Conservation (phyloP, 92 coral and sea anemone genomes). For the Siderastrea siderea region DNA sequence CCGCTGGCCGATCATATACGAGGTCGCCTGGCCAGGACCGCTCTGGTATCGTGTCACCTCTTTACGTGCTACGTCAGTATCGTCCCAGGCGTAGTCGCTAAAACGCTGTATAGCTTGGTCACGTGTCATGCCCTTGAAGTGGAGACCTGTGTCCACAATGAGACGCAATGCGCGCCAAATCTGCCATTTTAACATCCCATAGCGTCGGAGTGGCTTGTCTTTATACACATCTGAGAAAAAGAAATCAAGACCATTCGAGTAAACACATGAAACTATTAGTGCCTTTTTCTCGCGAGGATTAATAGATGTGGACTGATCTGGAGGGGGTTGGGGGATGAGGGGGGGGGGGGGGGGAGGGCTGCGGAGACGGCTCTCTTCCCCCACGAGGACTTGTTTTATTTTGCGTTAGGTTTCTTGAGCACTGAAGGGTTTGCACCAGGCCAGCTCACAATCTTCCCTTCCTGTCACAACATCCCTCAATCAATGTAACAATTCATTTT, state of each 20-base stretch:
- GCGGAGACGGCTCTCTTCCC: too few species aligned
- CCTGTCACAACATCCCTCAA: too few species aligned
- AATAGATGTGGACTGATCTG: too few species aligned
- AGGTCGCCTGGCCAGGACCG: constrained; percentile 97
- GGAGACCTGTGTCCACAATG: constrained; percentile 95
- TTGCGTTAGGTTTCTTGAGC: background rate
- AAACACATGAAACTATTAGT: too few species aligned
- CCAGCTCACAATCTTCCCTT: too few species aligned
- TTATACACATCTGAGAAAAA: constrained; percentile 65
- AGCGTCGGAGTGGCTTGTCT: constrained; percentile 66
- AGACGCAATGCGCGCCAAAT: constrained; percentile 98
- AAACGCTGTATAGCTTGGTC: constrained; percentile 81
- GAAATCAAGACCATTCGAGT: background rate
- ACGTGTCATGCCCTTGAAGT: constrained; percentile 93
- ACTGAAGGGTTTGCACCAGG: too few species aligned
- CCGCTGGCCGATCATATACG: constrained; percentile 98
- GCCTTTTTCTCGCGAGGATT: too few species aligned
- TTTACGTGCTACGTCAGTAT: constrained; percentile 91
- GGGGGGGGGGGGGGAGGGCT: too few species aligned
- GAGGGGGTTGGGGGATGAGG: too few species aligned
- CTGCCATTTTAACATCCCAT: constrained; percentile 98
- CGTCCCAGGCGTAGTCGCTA: constrained; percentile 93
- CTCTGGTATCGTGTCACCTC: constrained; percentile 98
- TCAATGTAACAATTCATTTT: too few species aligned
- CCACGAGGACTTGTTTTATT: too few species aligned